Conservation (phyloP, 2,113 vertebrate species). For the Cichladusa arquata region DNA sequence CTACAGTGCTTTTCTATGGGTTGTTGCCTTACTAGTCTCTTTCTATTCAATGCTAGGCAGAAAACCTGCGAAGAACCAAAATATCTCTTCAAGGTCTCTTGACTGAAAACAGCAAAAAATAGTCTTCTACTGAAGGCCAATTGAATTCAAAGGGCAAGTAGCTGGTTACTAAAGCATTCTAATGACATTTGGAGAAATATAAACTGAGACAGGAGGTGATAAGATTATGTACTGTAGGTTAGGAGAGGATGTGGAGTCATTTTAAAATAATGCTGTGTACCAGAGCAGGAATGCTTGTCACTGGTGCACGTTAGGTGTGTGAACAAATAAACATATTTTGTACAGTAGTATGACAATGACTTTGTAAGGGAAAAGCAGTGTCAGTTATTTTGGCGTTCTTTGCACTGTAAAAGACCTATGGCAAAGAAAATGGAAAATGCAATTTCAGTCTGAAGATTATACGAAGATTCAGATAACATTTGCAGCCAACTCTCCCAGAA, state of each 20-base stretch:
- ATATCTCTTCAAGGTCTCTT: neutral
- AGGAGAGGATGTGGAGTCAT: neutral
- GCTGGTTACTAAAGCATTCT: neutral
- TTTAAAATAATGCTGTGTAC: neutral
- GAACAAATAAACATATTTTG: neutral
- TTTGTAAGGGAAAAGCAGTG: neutral
- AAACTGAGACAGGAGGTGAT: neutral
- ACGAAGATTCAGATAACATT: neutral
- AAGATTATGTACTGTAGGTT: neutral
- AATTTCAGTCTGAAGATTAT: neutral
- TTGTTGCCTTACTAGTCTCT: neutral
- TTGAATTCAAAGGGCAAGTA: neutral
- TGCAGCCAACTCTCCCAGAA: neutral
- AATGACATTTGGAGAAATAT: constrained; percentile 9
- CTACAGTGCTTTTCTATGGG: neutral
- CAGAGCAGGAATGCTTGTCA: neutral
- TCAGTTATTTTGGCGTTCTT: neutral
- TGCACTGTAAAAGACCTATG: neutral
- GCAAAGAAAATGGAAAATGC: neutral
- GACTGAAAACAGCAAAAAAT: neutral
- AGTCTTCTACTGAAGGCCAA: neutral
- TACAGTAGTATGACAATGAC: neutral
- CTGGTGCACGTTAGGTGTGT: neutral
- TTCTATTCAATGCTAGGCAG: neutral
- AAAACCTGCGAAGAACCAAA: neutral